Percentiles rank a stretch among this genome's conserved stretches.
These are phyloP conservation scores for Stictocephala bisonia DNA, from an alignment of 2,888 invertebrate genomes.

Conservation along the genomic window DNA sequence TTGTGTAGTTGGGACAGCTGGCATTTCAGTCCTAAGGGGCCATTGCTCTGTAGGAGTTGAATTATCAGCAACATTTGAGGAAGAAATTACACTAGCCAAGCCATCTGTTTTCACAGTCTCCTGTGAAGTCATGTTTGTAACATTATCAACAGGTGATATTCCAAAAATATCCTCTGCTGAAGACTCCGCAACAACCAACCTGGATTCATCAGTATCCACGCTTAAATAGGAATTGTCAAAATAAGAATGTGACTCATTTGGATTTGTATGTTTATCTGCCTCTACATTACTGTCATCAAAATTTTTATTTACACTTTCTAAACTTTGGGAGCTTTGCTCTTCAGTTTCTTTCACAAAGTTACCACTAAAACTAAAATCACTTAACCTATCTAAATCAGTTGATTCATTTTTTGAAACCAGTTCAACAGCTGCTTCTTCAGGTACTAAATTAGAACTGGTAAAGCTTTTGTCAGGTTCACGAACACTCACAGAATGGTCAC, in stretches of 20 bases:
- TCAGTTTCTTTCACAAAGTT: neutral
- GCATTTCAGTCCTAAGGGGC: neutral
- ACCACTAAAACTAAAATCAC: neutral
- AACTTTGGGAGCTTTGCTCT: neutral
- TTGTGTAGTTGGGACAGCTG: neutral
- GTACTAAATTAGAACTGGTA: no score
- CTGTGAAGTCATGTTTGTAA: neutral
- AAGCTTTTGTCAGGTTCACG: no score
- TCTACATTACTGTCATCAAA: no score
- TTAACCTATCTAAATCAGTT: neutral
- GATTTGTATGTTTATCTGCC: no score
- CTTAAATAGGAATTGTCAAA: neutral
- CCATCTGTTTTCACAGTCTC: neutral
- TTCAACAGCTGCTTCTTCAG: no score
- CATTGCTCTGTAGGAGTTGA: neutral
- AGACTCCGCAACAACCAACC: conserved; percentile 11
- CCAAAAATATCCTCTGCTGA: conserved; percentile 25
- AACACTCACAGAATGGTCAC: no score
- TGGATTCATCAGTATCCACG: conserved; percentile 14
- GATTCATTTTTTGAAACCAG: no score
- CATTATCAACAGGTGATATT: neutral
- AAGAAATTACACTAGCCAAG: neutral
- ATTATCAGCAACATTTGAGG: neutral
- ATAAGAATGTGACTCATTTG: no score
- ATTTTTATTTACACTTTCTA: neutral